Conservation (phyloP, 2,888 invertebrate species). For the Phortica magna region DNA sequence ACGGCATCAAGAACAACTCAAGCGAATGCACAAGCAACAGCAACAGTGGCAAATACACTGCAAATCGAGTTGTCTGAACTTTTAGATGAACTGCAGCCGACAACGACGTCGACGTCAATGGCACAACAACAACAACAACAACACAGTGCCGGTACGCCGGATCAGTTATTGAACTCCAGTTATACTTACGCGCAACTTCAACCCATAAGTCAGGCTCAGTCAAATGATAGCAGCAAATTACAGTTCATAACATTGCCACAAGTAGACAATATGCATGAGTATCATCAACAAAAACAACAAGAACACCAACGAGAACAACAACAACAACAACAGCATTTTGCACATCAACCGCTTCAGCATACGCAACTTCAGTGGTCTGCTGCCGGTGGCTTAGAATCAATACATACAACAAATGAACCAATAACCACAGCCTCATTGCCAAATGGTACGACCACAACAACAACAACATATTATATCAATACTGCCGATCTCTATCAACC, state of each 20-base stretch:
- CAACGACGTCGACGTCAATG: conserved; percentile 34
- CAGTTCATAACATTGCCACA: conserved; percentile 42
- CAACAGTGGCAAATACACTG: conserved; percentile 29
- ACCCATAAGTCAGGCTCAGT: background rate
- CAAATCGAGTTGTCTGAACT: conserved; percentile 64
- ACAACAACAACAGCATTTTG: conserved; percentile 9
- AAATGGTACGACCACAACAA: conserved; percentile 39
- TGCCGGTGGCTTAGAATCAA: conserved; percentile 59
- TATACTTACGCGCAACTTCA: background rate
- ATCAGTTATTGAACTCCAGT: background rate
- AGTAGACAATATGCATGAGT: conserved; percentile 34
- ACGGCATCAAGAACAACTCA: background rate
- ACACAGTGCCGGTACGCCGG: conserved; percentile 13
- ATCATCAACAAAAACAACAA: conserved; percentile 35
- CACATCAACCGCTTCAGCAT: conserved; percentile 37
- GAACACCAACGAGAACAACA: conserved; percentile 33
- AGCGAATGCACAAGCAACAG: background rate
- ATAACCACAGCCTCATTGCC: conserved; percentile 25
- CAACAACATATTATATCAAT: conserved; percentile 68
- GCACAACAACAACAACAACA: conserved; percentile 38
- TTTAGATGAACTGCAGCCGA: conserved; percentile 60
- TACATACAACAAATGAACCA: conserved; percentile 47
- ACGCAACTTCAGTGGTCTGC: conserved; percentile 61
- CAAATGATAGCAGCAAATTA: conserved; percentile 30
- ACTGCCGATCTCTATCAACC: conserved; percentile 64